Evolutionary conservation across 2,888 invertebrate species (phyloP).

Genomic region (Sepiola atlantica): DNA sequence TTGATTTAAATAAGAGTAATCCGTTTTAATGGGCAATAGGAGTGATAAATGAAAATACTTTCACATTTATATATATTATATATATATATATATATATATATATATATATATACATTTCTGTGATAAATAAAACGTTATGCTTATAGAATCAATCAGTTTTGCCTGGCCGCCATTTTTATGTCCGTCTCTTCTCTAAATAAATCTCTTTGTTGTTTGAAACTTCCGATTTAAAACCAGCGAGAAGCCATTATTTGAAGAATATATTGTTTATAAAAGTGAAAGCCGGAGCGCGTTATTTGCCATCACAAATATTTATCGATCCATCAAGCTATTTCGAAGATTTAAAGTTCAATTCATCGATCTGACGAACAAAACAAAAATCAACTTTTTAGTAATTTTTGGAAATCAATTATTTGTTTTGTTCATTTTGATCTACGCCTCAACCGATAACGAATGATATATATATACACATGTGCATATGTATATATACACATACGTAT

Average conservation of each 20-base stretch:
- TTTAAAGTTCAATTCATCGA: background rate
- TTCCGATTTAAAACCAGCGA: background rate
- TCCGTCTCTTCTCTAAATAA: too few relatives aligned
- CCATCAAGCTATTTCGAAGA: background rate
- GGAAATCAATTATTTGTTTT: background rate
- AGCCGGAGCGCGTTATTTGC: background rate
- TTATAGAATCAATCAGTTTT: too few relatives aligned
- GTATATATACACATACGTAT: too few relatives aligned
- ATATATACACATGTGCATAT: too few relatives aligned
- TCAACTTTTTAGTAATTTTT: background rate
- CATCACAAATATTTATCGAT: constrained; percentile 5
- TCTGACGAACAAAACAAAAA: background rate
- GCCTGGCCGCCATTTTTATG: too few relatives aligned
- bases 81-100: background rate
- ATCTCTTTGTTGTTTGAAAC: too few relatives aligned
- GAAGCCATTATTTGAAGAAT: background rate
- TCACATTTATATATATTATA: background rate
- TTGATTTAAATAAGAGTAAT: too few relatives aligned
- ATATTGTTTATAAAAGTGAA: background rate
- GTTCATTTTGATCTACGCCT: background rate
- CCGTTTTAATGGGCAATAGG: too few relatives aligned
- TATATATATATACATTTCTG: background rate
- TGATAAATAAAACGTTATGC: background rate
- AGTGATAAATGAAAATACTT: too few relatives aligned
- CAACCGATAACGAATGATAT: background rate